Conservation (phyloP, 2,113 vertebrate genomes). For the Lasiurus cinereus region DNA sequence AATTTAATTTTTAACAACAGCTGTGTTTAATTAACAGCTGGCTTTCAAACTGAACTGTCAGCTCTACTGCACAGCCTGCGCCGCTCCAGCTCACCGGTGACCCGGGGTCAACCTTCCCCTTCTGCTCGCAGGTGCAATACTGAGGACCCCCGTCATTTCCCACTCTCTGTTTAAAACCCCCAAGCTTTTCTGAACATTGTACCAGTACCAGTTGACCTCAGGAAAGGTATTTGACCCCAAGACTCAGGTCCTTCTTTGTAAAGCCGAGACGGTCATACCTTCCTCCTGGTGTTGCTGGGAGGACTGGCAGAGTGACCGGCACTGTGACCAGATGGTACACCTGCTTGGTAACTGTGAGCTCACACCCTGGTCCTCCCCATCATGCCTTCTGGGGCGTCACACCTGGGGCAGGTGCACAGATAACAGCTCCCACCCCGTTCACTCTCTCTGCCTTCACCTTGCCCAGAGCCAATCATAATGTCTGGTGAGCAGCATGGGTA, state of each 20-base stretch:
- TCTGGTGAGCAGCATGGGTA: not conserved
- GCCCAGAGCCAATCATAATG: not conserved
- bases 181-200: not conserved
- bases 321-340: not conserved
- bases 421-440: too few species aligned
- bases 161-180: not conserved
- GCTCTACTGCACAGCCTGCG: not conserved
- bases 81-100: rapidly evolving
- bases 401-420: not conserved
- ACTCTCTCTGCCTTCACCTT: not conserved
- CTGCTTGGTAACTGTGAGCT: not conserved
- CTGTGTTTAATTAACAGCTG: constrained; percentile 4
- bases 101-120: rapidly evolving
- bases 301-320: not conserved
- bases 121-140: too few species aligned
- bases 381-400: not conserved
- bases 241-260: not conserved
- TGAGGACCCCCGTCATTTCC: not conserved
- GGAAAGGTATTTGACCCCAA: not conserved
- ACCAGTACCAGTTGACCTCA: not conserved
- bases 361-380: not conserved
- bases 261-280: not conserved
- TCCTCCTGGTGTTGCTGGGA: too few species aligned
- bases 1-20: not conserved
- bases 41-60: not conserved